These are phyloP conservation scores for Drosophila ficusphila DNA, from an alignment of 1,140 invertebrate genomes.

Conservation along the genomic window DNA sequence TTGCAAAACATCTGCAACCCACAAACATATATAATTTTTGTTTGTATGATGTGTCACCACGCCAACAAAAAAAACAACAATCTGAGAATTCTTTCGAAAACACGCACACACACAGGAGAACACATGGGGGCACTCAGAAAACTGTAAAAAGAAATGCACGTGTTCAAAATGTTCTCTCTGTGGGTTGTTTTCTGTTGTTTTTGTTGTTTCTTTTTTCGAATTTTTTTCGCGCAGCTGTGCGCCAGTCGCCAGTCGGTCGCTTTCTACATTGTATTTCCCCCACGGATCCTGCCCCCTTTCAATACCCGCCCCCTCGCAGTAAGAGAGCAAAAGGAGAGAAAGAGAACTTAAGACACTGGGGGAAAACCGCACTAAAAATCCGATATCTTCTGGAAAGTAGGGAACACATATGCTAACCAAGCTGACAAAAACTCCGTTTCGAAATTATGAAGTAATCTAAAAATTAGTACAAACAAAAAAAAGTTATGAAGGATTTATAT, in stretches of 20 bases:
- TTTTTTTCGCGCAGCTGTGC: slow-evolving; percentile 74
- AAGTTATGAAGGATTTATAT: no score
- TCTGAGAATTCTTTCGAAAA: slow-evolving; percentile 67
- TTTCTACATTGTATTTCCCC: slow-evolving; percentile 53
- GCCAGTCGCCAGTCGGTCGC: slow-evolving; percentile 74
- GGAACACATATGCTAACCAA: no score
- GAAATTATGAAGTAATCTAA: no score
- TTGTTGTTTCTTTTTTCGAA: slow-evolving; percentile 63
- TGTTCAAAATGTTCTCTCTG: slow-evolving; percentile 79
- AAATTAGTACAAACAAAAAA: no score
- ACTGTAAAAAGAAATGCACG: slow-evolving; percentile 78
- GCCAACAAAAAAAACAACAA: slow-evolving; percentile 30
- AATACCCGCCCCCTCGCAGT: slow-evolving; percentile 38
- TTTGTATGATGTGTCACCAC: slow-evolving; percentile 61
- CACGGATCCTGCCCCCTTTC: slow-evolving; percentile 3
- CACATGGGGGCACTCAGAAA: slow-evolving; percentile 27
- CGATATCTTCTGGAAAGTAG: no score
- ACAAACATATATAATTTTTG: slow-evolving; percentile 20
- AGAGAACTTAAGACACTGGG: background rate
- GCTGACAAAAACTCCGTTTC: no score
- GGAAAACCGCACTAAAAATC: slow-evolving; percentile 3
- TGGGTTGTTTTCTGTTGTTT: slow-evolving; percentile 48
- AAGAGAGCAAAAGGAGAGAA: slow-evolving; percentile 3
- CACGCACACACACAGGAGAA: slow-evolving; percentile 40
- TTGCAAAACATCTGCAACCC: slow-evolving; percentile 50